A percentile compares a stretch with the other conserved stretches of the same genome.
Evolutionary conservation across 2,888 invertebrate species (phyloP).

Genomic region (Chouioia cunea): DNA sequence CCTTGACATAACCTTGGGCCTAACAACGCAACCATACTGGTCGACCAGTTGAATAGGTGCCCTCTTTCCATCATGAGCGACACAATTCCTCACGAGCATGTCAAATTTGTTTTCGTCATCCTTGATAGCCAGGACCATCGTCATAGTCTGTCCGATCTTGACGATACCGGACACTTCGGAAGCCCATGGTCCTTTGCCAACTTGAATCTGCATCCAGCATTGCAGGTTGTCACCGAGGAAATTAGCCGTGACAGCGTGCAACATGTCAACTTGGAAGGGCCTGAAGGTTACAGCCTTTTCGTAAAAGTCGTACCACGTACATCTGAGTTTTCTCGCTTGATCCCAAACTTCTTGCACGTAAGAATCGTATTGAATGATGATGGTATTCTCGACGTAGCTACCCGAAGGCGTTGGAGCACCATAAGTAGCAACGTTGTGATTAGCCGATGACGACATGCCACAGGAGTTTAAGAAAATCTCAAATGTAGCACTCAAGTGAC

Average conservation of each 20-base stretch:
- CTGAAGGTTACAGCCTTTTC: slow-evolving; percentile 95
- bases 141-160: slow-evolving; percentile 96
- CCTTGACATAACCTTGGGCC: slow-evolving; percentile 92
- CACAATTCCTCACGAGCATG: slow-evolving; percentile 94
- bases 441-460: slow-evolving; percentile 94
- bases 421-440: slow-evolving; percentile 86
- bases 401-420: slow-evolving; percentile 92
- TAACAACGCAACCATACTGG: slow-evolving; percentile 92
- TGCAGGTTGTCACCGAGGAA: slow-evolving; percentile 95
- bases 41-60: slow-evolving; percentile 94
- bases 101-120: slow-evolving; percentile 97
- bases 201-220: slow-evolving; percentile 98
- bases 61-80: slow-evolving; percentile 93
- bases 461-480: slow-evolving; percentile 94
- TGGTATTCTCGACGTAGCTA: slow-evolving; percentile 94
- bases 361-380: slow-evolving; percentile 94
- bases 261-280: slow-evolving; percentile 96
- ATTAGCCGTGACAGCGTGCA: slow-evolving; percentile 94
- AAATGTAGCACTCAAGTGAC: slow-evolving; percentile 91
- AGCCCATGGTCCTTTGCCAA: slow-evolving; percentile 97
- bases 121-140: slow-evolving; percentile 95
- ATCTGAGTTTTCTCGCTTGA: slow-evolving; percentile 90
- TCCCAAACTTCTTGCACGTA: slow-evolving; percentile 97
- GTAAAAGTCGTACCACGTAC: slow-evolving; percentile 97
- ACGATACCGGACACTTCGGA: slow-evolving; percentile 95